A percentile compares a stretch with the other conserved stretches of the same genome.
phyloP scores from a whole-genome alignment of 2,113 vertebrate genomes.

The Holacanthus passer region DNA sequence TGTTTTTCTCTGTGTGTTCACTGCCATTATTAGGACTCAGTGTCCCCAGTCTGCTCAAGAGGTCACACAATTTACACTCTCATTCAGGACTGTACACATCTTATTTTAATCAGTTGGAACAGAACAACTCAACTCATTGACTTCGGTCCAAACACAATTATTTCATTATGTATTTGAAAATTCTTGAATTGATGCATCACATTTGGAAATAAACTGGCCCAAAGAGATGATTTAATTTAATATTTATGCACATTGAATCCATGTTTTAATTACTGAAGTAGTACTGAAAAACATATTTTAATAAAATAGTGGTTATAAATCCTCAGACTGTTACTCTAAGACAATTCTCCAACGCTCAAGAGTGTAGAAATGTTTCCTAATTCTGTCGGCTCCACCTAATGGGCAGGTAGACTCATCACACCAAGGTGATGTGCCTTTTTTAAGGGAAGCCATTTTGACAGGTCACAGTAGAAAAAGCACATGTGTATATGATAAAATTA shows the following conservation, averaged over 20 bases:
- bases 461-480: too few species aligned
- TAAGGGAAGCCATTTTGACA: too few species aligned
- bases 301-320: background rate
- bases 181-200: background rate
- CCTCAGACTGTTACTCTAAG: background rate
- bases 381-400: conserved; percentile 19
- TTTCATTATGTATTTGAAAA: background rate
- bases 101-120: background rate
- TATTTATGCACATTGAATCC: background rate
- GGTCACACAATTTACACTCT: conserved; percentile 3
- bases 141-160: background rate
- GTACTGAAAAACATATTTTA: background rate
- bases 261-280: background rate
- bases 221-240: background rate
- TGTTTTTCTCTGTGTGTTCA: conserved; percentile 32
- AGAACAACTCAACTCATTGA: background rate
- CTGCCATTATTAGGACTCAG: conserved; percentile 10
- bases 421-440: background rate
- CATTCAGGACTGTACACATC: background rate
- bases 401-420: conserved; percentile 25
- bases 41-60: background rate
- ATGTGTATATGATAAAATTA: background rate
- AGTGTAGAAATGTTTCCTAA: background rate
- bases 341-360: background rate
- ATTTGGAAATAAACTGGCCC: background rate